Percentiles rank a stretch among this genome's conserved stretches.
These are phyloP conservation scores for Lithodes maja DNA, from an alignment of 2,888 invertebrate species.

Conservation along the genomic window DNA sequence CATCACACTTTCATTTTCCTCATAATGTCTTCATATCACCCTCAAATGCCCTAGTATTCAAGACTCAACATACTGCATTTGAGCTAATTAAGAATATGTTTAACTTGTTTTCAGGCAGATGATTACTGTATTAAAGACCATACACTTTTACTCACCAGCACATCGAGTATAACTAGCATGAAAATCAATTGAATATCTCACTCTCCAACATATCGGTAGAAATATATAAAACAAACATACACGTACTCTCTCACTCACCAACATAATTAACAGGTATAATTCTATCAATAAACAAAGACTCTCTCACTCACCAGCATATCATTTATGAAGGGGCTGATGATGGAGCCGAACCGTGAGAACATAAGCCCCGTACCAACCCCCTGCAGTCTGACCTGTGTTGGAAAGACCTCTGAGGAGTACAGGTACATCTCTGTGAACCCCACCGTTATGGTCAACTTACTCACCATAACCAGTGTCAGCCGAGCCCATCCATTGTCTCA, in stretches of 20 bases:
- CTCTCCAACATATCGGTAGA: too few species aligned
- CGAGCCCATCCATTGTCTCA: background rate
- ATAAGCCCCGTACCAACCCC: conserved; percentile 27
- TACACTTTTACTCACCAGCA: too few species aligned
- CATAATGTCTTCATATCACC: too few species aligned
- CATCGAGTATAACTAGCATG: too few species aligned
- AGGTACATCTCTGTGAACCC: background rate
- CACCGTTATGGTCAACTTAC: conserved; percentile 37
- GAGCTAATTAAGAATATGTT: too few species aligned
- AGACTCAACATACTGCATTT: too few species aligned
- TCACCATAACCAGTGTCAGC: conserved; percentile 36
- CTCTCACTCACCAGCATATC: too few species aligned
- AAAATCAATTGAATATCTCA: too few species aligned
- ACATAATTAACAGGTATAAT: background rate
- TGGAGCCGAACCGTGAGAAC: background rate
- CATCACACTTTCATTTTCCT: too few species aligned
- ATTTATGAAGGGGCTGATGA: background rate
- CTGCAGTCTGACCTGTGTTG: conserved; percentile 35
- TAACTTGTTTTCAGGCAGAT: too few species aligned
- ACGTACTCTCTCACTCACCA: background rate
- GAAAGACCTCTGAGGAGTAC: conserved; percentile 35
- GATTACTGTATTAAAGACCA: too few species aligned
- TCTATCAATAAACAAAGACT: background rate
- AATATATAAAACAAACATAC: background rate
- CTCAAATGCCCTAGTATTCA: too few species aligned